Conservation (phyloP, 1,140 invertebrate species). For the Idris sp. region DNA sequence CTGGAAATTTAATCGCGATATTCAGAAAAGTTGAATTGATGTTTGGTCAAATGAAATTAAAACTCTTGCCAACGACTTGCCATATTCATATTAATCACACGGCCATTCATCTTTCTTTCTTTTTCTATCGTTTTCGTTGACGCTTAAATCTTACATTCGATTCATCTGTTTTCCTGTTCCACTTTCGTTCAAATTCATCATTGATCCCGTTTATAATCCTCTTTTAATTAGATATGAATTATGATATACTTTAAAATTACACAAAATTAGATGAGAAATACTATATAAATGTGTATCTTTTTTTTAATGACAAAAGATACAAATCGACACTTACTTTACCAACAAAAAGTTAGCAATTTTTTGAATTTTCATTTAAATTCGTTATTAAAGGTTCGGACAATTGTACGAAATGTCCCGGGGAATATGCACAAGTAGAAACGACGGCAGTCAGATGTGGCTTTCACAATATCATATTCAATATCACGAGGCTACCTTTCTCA, state of each 20-base stretch:
- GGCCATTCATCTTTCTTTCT: neutral
- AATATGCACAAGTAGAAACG: conserved; percentile 60
- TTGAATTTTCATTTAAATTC: conserved; percentile 10
- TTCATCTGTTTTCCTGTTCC: conserved; percentile 54
- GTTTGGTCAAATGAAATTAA: conserved; percentile 32
- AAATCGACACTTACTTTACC: no score
- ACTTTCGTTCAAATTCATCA: conserved; percentile 35
- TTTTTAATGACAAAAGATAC: no score
- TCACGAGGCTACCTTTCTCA: conserved; percentile 63
- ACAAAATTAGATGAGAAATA: no score
- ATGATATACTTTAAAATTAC: neutral
- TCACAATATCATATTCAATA: conserved; percentile 74
- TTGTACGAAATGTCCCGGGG: conserved; percentile 35
- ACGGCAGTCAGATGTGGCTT: conserved; percentile 65
- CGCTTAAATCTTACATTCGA: conserved; percentile 36
- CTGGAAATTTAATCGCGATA: conserved; percentile 17
- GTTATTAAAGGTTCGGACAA: conserved; percentile 22
- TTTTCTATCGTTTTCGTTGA: neutral
- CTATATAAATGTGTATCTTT: no score
- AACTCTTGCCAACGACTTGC: conserved; percentile 59
- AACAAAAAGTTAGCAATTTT: no score
- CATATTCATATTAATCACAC: conserved; percentile 57
- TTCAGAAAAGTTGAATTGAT: conserved; percentile 12
- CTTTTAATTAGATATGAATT: conserved; percentile 28
- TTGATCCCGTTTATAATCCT: conserved; percentile 21